phyloP scores from a whole-genome alignment of 2,797 vertebrate genomes.

The Graptemys geographica region DNA sequence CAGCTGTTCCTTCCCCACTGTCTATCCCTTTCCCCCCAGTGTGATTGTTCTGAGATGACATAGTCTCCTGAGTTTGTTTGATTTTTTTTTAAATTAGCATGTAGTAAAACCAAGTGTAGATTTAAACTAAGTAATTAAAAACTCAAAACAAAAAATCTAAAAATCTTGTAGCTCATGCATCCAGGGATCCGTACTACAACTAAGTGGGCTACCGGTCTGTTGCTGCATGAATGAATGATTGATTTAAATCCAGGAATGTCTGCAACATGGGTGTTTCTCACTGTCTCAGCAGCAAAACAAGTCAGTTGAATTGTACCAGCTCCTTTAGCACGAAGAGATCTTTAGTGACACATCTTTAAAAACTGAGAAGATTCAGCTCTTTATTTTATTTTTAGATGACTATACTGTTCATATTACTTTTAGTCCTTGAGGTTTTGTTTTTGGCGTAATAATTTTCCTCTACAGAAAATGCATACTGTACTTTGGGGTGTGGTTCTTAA shows the following conservation, averaged over 20 bases:
- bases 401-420: background rate
- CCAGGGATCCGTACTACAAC: background rate
- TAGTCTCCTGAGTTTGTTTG: background rate
- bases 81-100: background rate
- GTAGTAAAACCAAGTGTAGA: background rate
- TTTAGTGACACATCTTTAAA: background rate
- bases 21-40: background rate
- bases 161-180: accelerated
- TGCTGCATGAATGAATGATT: background rate
- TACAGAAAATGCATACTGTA: background rate
- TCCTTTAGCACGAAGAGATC: background rate
- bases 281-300: background rate
- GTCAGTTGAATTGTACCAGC: background rate
- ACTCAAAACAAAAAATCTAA: background rate
- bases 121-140: background rate
- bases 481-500: background rate
- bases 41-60: background rate
- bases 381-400: background rate
- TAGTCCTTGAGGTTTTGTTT: background rate
- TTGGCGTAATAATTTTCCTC: background rate
- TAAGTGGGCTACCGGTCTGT: background rate
- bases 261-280: background rate
- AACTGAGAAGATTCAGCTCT: background rate
- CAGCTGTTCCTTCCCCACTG: background rate
- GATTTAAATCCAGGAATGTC: background rate